These are phyloP conservation scores for Psophia crepitans DNA, from an alignment of 2,113 vertebrate genomes.

Conservation along the genomic window DNA sequence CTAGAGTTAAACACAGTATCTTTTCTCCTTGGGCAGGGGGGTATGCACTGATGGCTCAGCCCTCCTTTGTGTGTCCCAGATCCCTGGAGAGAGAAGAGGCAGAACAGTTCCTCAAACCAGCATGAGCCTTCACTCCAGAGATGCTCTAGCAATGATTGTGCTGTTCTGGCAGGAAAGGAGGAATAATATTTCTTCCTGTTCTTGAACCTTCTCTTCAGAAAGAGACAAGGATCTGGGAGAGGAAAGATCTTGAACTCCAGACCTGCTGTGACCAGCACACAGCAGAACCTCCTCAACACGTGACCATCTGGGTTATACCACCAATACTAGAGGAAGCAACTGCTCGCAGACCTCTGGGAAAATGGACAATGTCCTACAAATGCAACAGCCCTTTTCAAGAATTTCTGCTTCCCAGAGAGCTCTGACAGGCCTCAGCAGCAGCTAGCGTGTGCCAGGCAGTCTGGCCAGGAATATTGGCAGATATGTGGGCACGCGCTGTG, in stretches of 20 bases:
- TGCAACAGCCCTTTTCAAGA: background rate
- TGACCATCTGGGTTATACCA: background rate
- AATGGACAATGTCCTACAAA: background rate
- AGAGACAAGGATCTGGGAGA: background rate
- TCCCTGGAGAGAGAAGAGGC: background rate
- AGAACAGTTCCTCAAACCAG: background rate
- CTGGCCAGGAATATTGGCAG: background rate
- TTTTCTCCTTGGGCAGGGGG: background rate
- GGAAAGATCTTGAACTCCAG: background rate
- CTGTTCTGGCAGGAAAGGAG: background rate
- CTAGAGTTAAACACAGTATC: background rate
- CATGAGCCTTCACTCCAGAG: background rate
- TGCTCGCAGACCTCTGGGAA: background rate
- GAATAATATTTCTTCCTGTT: constrained; percentile 6
- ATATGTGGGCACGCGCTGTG: background rate
- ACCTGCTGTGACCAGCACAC: background rate
- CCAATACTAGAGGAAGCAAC: background rate
- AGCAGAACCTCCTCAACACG: background rate
- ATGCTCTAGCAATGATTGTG: background rate
- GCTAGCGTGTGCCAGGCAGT: background rate
- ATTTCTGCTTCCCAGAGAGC: background rate
- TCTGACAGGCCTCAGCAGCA: background rate
- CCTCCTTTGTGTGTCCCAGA: background rate
- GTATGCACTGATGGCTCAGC: background rate
- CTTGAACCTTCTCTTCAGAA: background rate